A percentile compares a stretch with the other conserved stretches of the same genome.
Evolutionary conservation across 1,140 invertebrate genomes (phyloP).

Genomic region (Ganaspis sp.): DNA sequence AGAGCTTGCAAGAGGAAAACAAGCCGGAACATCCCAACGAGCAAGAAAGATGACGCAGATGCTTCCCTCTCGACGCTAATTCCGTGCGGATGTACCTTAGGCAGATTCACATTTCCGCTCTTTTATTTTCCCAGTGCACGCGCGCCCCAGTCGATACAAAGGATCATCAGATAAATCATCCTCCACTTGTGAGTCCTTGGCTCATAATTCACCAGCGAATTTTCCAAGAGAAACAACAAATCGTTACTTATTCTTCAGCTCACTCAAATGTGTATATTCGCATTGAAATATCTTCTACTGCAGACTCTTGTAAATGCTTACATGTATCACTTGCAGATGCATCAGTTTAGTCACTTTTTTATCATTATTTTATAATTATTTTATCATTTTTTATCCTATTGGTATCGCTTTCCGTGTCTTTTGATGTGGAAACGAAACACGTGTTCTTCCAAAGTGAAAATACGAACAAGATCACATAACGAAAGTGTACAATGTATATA

Average conservation of each 20-base stretch:
- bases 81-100: not conserved
- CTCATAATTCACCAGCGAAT: not conserved
- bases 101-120: conserved; percentile 6
- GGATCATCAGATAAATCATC: conserved; percentile 37
- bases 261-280: not conserved
- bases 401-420: too few relatives aligned
- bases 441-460: too few relatives aligned
- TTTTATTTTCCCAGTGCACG: conserved; percentile 21
- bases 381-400: too few relatives aligned
- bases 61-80: conserved; percentile 16
- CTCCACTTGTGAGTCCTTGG: conserved; percentile 18
- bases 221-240: not conserved
- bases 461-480: too few relatives aligned
- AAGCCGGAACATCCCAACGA: conserved; percentile 30
- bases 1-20: conserved; percentile 43
- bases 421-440: too few relatives aligned
- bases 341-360: too few relatives aligned
- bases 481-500: too few relatives aligned
- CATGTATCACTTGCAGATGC: too few relatives aligned
- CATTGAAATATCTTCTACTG: too few relatives aligned
- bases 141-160: conserved; percentile 32
- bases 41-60: conserved; percentile 28
- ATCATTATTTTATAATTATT: too few relatives aligned
- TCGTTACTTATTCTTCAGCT: conserved; percentile 7
- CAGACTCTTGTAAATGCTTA: not conserved